Evolutionary conservation across 2,888 invertebrate species (phyloP), one percentile per base, ranked within the genome.

Genomic region (Syrista parreyssii): DNA sequence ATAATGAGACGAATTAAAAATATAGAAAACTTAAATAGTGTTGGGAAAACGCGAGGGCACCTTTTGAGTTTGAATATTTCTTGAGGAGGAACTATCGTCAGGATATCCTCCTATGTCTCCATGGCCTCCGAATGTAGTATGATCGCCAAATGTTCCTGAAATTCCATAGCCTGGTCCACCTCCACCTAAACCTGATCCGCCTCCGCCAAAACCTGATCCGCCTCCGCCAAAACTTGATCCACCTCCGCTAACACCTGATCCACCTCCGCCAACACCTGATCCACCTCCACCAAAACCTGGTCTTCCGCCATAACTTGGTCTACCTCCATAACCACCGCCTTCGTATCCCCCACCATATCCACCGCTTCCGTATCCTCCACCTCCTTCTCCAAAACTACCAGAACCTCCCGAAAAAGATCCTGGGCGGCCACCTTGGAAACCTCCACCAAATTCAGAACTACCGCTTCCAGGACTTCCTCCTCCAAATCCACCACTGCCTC

Each of bases 41-140:
- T 55, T 55, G 55, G 23, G 55, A 23, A 55, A 55, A 23, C 23
- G 9, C 23, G 55, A 55, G 9, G 23, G 55, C 74, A 87, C 88
- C 85, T 90, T 90, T 77, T 90, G 89, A 4, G 89, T 84, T 35
- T 89, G 88, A 55, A 90, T 82, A 80, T 87, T 87, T 31, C 78
- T 75, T 15, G 85, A 75, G 35, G 76, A 77, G n/a, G 74, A 76
- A 34, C 78, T 84, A 23, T 75, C 83, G 33, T 82, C 85, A 9
- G 83, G 83, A 40, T 76, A 79, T 78, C 80, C 84, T 73, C 55
- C 79, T 12, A 79, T 72, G 2, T 82, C 85, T 23, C 31, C 75
- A 12, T 83, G 79, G 68, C 83, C 86, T 9, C 79, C 80, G 69
- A 87, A 86, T 73, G 88, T 84, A 30, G 86, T 87, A 30, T 84